Conservation (phyloP, 2,888 invertebrate genomes). For the Autographa gamma region DNA sequence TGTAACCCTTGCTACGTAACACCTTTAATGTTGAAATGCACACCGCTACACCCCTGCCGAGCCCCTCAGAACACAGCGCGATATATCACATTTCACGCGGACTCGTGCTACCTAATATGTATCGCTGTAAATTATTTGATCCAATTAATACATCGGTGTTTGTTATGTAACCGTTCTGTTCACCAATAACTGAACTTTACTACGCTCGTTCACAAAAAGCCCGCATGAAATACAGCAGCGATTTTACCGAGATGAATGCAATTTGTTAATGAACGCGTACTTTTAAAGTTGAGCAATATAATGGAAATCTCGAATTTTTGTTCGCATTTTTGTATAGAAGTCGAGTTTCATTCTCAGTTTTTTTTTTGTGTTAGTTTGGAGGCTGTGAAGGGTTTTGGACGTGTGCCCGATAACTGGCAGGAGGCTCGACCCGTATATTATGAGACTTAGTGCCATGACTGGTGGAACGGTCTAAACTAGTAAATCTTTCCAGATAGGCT, state of each 20-base stretch:
- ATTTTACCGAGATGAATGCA: slow-evolving; percentile 32
- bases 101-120: neutral
- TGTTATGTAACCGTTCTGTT: slow-evolving; percentile 62
- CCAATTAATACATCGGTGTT: slow-evolving; percentile 53
- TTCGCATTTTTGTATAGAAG: neutral
- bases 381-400: neutral
- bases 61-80: neutral
- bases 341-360: neutral
- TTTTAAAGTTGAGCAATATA: neutral
- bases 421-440: neutral
- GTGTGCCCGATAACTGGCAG: slow-evolving; percentile 1
- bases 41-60: neutral
- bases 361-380: neutral
- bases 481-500: neutral
- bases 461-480: neutral
- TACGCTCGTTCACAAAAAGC: slow-evolving; percentile 15
- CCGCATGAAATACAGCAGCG: slow-evolving; percentile 32
- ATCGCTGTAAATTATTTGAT: slow-evolving; percentile 9
- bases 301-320: neutral
- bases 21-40: neutral
- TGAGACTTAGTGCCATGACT: neutral
- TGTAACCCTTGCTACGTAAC: too few relatives aligned
- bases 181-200: slow-evolving; percentile 46
- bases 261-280: slow-evolving; percentile 24
- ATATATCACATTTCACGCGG: slow-evolving; percentile 43